Conservation (phyloP, 1,140 invertebrate species). For the Choristoneura fumiferana region DNA sequence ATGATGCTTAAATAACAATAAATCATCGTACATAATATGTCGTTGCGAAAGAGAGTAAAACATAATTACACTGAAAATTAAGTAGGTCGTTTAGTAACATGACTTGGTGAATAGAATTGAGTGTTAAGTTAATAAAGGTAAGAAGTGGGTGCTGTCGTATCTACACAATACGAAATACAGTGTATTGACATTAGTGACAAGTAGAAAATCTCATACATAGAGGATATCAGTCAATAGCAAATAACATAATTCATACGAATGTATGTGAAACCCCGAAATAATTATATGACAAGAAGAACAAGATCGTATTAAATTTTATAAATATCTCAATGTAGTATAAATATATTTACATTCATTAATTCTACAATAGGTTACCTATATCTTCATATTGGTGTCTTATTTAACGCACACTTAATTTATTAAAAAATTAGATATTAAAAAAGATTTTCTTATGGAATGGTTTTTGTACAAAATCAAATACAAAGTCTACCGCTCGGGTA, state of each 20-base stretch:
- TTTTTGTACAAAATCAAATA: slow-evolving; percentile 75
- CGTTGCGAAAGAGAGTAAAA: neutral
- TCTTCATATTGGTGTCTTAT: slow-evolving; percentile 75
- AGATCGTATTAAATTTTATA: slow-evolving; percentile 76
- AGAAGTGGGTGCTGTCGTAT: slow-evolving; percentile 48
- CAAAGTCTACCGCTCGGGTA: slow-evolving; percentile 53
- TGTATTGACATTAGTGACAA: slow-evolving; percentile 43
- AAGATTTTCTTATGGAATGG: slow-evolving; percentile 72
- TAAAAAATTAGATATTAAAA: slow-evolving; percentile 66
- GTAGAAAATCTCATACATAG: slow-evolving; percentile 33
- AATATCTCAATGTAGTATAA: slow-evolving; percentile 76
- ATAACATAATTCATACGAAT: slow-evolving; percentile 54
- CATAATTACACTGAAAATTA: neutral
- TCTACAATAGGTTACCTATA: slow-evolving; percentile 52
- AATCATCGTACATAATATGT: neutral
- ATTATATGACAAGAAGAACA: slow-evolving; percentile 71
- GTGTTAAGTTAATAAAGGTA: slow-evolving; percentile 30
- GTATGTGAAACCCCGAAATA: slow-evolving; percentile 52
- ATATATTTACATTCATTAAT: slow-evolving; percentile 75
- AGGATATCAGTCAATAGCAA: slow-evolving; percentile 48
- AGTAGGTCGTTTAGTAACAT: slow-evolving; percentile 7
- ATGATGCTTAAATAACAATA: slow-evolving; percentile 1
- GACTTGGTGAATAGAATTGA: slow-evolving; percentile 5
- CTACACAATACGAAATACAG: slow-evolving; percentile 51
- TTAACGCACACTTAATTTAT: slow-evolving; percentile 68